A percentile compares a stretch with the other conserved stretches of the same genome.
Conservation (phyloP, 2,113 vertebrate genomes). For the Amia ocellicauda region DNA sequence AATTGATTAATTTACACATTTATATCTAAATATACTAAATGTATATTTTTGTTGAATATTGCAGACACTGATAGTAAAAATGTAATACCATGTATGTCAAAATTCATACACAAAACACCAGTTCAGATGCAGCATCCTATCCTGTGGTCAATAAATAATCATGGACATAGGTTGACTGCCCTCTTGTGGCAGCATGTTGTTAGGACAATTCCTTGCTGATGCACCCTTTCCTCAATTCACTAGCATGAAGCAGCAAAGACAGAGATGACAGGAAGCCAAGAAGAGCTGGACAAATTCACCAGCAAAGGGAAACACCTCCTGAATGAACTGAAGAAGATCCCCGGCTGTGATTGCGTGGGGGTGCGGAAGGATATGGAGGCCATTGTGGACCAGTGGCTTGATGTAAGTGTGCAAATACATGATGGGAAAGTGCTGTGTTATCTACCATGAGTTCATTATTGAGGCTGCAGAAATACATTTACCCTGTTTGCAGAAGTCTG, state of each 20-base stretch:
- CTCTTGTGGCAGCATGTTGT: constrained; percentile 34
- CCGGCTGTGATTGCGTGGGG: constrained; percentile 53
- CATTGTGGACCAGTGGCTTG: constrained; percentile 83
- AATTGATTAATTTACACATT: too few species aligned
- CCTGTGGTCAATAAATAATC: too few species aligned
- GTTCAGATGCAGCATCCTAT: too few species aligned
- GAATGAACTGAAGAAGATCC: constrained; percentile 76
- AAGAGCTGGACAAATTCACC: constrained; percentile 82
- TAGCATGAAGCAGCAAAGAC: constrained; percentile 79
- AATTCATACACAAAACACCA: too few species aligned
- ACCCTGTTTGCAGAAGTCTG: too few species aligned
- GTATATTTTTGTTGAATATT: too few species aligned
- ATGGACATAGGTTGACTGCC: neutral
- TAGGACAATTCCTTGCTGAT: constrained; percentile 7
- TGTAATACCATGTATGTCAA: too few species aligned
- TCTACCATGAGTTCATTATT: too few species aligned
- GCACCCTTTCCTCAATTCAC: constrained; percentile 42
- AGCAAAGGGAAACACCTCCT: constrained; percentile 80
- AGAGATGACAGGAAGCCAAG: constrained; percentile 77
- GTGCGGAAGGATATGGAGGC: constrained; percentile 76
- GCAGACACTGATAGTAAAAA: too few species aligned
- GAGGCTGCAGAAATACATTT: too few species aligned
- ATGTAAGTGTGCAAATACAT: constrained; percentile 80
- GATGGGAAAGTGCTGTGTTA: too few species aligned
- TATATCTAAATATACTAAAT: too few species aligned